These are phyloP conservation scores for Paratrypauchen microcephalus DNA, from an alignment of 2,797 vertebrate species.

Conservation along the genomic window DNA sequence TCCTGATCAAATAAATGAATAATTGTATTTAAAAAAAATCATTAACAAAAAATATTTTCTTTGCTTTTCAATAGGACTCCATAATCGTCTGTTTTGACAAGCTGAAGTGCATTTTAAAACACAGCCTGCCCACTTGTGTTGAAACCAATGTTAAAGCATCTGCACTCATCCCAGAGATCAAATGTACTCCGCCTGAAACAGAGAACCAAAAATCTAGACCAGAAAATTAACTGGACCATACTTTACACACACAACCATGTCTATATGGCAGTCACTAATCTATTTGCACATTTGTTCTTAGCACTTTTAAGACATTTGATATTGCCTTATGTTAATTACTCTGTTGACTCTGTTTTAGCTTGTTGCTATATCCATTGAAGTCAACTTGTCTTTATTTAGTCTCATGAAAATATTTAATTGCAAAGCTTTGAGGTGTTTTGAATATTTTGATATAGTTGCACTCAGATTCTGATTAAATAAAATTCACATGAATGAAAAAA, in stretches of 20 bases:
- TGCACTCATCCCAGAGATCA: constrained; percentile 65
- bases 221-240: constrained; percentile 19
- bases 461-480: background rate
- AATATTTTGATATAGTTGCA: background rate
- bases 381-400: background rate
- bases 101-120: constrained; percentile 78
- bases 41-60: constrained; percentile 8
- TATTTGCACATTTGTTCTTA: background rate
- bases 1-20: constrained; percentile 2
- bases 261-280: background rate
- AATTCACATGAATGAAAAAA: background rate
- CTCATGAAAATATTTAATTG: background rate
- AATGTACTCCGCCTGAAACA: constrained; percentile 60
- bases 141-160: constrained; percentile 53
- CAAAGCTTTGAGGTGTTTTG: background rate
- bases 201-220: constrained; percentile 11
- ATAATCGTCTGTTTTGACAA: constrained; percentile 82
- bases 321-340: background rate
- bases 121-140: constrained; percentile 69
- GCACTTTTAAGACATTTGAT: background rate
- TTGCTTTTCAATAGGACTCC: constrained; percentile 73
- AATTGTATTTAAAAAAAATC: background rate
- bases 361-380: background rate
- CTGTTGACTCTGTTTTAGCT: no score
- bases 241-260: constrained; percentile 2